Percentiles rank a stretch among this genome's conserved stretches.
Conservation (phyloP, 2,113 vertebrate species). For the Phyllostomus hastatus region DNA sequence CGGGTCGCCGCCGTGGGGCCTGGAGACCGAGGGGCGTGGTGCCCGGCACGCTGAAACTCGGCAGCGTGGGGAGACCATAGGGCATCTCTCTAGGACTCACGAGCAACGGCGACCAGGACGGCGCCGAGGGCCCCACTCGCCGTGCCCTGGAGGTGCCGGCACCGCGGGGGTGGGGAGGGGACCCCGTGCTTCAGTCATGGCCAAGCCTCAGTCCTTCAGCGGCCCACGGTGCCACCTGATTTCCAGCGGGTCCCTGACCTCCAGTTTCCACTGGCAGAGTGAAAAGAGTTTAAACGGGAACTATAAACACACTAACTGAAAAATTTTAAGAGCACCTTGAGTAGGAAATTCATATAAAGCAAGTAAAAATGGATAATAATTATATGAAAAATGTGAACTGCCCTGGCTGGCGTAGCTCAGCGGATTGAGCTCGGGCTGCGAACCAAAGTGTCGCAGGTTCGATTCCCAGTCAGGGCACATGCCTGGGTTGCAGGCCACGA, state of each 20-base stretch:
- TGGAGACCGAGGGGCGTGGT: background rate
- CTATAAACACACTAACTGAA: background rate
- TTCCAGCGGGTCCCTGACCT: background rate
- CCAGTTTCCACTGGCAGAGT: background rate
- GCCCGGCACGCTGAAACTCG: background rate
- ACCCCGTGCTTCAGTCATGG: background rate
- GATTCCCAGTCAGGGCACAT: no score
- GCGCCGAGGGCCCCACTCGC: background rate
- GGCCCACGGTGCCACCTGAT: rapidly evolving
- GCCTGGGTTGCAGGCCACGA: no score
- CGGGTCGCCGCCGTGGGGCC: background rate
- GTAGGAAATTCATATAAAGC: background rate
- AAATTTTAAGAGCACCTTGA: background rate
- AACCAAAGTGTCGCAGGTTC: no score
- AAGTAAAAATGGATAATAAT: background rate
- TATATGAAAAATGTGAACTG: background rate
- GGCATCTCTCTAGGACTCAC: rapidly evolving
- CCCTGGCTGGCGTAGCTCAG: no score
- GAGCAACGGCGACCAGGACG: no score
- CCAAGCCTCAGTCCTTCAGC: rapidly evolving
- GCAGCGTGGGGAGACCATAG: background rate
- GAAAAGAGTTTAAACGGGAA: background rate
- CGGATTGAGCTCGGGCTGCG: no score
- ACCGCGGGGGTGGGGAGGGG: no score
- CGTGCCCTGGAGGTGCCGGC: rapidly evolving